Percentiles rank a stretch among this genome's conserved stretches.
phyloP scores from a whole-genome alignment of 2,113 vertebrate species.

The Sarotherodon lohbergeri region DNA sequence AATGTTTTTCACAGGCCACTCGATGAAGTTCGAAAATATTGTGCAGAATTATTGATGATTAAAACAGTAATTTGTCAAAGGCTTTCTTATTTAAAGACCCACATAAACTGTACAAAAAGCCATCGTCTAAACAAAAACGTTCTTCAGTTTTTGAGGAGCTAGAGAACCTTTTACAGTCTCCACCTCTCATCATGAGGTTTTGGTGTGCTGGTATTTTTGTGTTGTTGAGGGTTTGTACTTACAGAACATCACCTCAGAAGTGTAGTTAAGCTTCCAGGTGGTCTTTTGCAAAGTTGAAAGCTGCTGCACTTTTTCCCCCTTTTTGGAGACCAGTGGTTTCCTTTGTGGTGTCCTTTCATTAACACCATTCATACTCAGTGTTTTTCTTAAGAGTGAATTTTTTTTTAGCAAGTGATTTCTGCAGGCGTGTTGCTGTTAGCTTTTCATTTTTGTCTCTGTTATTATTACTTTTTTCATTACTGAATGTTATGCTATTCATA shows the following conservation, averaged over 20 bases:
- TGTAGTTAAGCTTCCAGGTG: not conserved
- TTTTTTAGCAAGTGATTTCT: not conserved
- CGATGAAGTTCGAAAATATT: rapidly evolving
- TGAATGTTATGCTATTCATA: not conserved
- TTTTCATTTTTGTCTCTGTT: not conserved
- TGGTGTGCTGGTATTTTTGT: not conserved
- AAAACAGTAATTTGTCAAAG: not conserved
- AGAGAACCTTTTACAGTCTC: not conserved
- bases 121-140: not conserved
- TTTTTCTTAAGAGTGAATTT: not conserved
- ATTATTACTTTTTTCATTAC: not conserved
- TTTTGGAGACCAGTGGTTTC: not conserved
- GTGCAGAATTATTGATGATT: not conserved
- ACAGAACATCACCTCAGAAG: not conserved
- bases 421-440: not conserved
- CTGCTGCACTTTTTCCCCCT: not conserved
- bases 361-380: not conserved
- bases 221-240: not conserved
- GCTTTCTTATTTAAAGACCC: not conserved
- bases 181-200: not conserved
- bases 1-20: not conserved
- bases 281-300: not conserved
- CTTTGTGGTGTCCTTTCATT: not conserved
- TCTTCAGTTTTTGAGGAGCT: not conserved
- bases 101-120: not conserved